Base-by-base conservation (phyloP, 2,797 vertebrate species). In the Chaenodraco wilsoni region DNA sequence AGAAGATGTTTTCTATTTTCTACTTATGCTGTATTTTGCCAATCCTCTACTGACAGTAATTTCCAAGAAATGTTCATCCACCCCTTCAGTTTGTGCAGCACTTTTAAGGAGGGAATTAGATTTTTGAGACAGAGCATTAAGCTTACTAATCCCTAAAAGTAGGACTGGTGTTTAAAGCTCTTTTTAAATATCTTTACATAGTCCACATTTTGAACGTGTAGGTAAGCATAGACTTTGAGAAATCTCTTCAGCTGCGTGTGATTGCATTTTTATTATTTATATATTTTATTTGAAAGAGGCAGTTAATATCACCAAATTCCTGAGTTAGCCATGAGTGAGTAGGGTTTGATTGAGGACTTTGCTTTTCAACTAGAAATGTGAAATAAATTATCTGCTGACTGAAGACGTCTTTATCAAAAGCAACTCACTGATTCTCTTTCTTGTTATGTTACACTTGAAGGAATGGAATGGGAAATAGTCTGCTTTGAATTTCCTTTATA, bases 261-360 rank as follows among this genome's bases (percentile, higher is more conserved):
- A 65, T 66, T 82, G 74, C 84, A 84, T 61, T 73, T 21, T 9
- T 37, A 37, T 37, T 37, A 37, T 37, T 37, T 37, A 37, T 37
- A 61, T 37, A 0, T 37, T 9, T 37, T 9, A 48, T 64, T 79
- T 67, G 1, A 1, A 16, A 44, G 62, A 65, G 59, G n/a, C 16
- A n/a, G 60, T 62, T 76, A 45, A 83, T 87, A 89, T 83, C 74
- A 85, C 87, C 76, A 56, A 76, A 78, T 78, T 79, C 77, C 60
- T 70, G 45, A 68, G 46, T 73, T 70, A 52, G 50, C 74, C 69
- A 63, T 72, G 70, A 70, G 78, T n/a, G 17, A 74, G 50, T 19
- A 44, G n/a, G 59, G 45, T 46, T 73, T 78, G 66, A 83, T 69
- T 4, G 21, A 78, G 69, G 68, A 51, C 58, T 64, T 60, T 81